These are phyloP conservation scores for Portunus trituberculatus DNA, from an alignment of 1,140 invertebrate genomes.

Conservation along the genomic window DNA sequence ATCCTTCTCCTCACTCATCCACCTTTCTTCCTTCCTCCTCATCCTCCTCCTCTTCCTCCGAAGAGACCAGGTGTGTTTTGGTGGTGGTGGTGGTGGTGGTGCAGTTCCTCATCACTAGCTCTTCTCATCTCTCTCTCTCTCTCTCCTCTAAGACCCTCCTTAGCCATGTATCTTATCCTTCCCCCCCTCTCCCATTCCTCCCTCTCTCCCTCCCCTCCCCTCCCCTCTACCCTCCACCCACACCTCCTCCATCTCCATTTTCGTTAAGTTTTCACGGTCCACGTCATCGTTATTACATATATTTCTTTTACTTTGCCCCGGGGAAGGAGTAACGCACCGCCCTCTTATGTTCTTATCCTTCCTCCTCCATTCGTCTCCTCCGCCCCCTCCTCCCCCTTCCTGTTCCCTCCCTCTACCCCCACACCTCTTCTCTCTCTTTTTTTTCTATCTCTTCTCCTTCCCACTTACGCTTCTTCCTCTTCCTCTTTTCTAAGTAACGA, in stretches of 20 bases:
- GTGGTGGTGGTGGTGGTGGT: background rate
- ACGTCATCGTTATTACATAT: background rate
- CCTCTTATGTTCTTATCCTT: background rate
- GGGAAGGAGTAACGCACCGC: background rate
- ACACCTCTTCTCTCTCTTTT: background rate
- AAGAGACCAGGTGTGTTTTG: background rate
- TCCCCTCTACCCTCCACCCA: too few species aligned
- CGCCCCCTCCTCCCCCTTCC: background rate
- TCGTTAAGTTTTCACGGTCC: background rate
- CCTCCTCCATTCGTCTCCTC: background rate
- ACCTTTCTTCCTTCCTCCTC: background rate
- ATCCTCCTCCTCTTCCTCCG: too few species aligned
- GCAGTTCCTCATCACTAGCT: background rate
- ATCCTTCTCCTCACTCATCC: background rate
- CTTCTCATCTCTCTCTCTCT: too few species aligned
- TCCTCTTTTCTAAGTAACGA: background rate
- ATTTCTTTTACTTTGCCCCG: background rate
- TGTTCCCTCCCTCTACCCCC: background rate
- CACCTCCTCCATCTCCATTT: conserved; percentile 14
- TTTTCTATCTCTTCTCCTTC: background rate
- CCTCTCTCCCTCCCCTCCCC: background rate
- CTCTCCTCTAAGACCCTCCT: background rate
- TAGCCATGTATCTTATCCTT: background rate
- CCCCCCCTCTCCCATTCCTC: background rate
- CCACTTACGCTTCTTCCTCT: background rate